A percentile compares a stretch with the other conserved stretches of the same genome.
These are phyloP conservation scores for Cordylochernes scorpioides DNA, from an alignment of 2,888 invertebrate species.

Conservation along the genomic window DNA sequence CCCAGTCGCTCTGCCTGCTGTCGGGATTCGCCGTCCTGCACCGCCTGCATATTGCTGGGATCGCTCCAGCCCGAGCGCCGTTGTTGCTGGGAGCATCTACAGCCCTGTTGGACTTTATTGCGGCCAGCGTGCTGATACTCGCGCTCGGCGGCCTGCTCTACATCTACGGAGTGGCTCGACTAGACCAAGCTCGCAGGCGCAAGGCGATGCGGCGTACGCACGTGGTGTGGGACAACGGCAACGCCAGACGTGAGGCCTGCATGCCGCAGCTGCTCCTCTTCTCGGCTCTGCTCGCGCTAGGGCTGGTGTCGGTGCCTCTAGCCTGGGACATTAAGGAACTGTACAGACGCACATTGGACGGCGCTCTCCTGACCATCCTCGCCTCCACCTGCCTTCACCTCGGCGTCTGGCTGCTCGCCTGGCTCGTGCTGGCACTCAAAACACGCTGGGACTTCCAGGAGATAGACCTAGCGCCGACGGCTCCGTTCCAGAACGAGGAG, in stretches of 20 bases:
- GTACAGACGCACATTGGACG: constrained; percentile 42
- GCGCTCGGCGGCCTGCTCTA: too few relatives aligned
- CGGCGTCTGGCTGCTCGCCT: constrained; percentile 53
- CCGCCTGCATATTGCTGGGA: too few relatives aligned
- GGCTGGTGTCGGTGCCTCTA: constrained; percentile 54
- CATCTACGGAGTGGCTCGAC: too few relatives aligned
- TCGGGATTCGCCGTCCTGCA: constrained; percentile 50
- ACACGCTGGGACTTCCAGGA: constrained; percentile 38
- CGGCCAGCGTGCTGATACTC: too few relatives aligned
- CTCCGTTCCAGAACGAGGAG: neutral
- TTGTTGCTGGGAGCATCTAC: too few relatives aligned
- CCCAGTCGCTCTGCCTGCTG: constrained; percentile 44
- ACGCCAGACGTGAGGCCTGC: too few relatives aligned
- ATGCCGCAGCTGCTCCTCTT: too few relatives aligned
- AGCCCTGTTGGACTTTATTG: too few relatives aligned
- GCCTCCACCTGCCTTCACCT: constrained; percentile 42
- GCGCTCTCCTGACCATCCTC: constrained; percentile 32
- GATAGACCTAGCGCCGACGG: neutral
- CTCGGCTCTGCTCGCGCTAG: constrained; percentile 42
- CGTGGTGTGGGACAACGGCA: too few relatives aligned
- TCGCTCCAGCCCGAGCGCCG: too few relatives aligned
- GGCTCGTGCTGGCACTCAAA: constrained; percentile 53
- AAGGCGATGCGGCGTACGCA: too few relatives aligned
- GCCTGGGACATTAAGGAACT: constrained; percentile 51
- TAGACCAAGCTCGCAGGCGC: too few relatives aligned